These are phyloP conservation scores for Petromus typicus DNA, from an alignment of 2,113 vertebrate species.

Conservation along the genomic window DNA sequence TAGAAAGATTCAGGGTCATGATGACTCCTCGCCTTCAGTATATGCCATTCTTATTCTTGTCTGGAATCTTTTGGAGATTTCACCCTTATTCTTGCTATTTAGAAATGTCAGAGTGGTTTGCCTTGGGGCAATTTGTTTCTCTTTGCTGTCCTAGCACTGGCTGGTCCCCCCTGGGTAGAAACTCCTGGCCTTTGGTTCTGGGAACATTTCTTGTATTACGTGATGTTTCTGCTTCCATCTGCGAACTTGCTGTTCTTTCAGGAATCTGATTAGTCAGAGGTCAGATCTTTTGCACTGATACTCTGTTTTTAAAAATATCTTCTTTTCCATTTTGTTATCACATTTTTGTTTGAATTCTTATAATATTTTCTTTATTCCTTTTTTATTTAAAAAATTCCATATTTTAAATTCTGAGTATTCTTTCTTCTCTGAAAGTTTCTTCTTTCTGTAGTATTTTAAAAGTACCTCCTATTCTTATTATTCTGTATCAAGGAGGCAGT, in stretches of 20 bases:
- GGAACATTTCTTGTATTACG: slow-evolving; percentile 30
- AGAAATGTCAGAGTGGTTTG: slow-evolving; percentile 60
- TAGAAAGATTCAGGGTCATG: neutral
- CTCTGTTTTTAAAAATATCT: slow-evolving; percentile 32
- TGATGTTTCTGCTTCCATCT: slow-evolving; percentile 2
- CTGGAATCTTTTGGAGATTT: slow-evolving; percentile 13
- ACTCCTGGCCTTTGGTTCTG: slow-evolving; percentile 51
- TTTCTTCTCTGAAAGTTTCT: neutral
- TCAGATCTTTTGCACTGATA: neutral
- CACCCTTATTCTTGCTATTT: slow-evolving; percentile 55
- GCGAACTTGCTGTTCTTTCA: slow-evolving; percentile 46
- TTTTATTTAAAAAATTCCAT: neutral
- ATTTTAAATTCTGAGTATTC: neutral
- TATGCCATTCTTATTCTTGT: neutral
- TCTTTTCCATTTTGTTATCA: slow-evolving; percentile 17
- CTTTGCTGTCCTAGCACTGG: slow-evolving; percentile 40
- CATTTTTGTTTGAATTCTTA: neutral
- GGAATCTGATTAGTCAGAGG: slow-evolving; percentile 52
- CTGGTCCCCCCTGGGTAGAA: slow-evolving; percentile 56
- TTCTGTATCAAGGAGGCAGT: neutral
- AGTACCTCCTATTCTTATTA: neutral
- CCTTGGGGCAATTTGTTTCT: slow-evolving; percentile 64
- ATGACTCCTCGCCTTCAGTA: neutral
- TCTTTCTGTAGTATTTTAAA: neutral
- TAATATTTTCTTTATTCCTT: neutral